Base-by-base conservation (phyloP, 2,797 vertebrate genomes). In the Enteromius mattozi region DNA sequence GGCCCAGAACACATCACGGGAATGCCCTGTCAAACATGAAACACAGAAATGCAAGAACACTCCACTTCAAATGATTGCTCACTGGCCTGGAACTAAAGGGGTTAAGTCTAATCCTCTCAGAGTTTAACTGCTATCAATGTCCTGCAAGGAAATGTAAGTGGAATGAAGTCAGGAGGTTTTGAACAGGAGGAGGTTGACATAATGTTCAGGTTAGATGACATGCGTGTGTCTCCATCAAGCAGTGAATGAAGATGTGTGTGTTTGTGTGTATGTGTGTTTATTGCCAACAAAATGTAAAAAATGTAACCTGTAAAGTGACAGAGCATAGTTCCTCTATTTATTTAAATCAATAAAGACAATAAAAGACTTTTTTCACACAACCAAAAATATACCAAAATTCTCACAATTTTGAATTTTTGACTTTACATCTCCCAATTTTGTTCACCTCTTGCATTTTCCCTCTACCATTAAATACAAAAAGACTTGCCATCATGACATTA, bases 31-130 rank as follows among this genome's bases (percentile, higher is more conserved):
- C 86, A 54, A 71, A 88, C 86, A 49, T 85, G 70, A 80, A 93
- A 93, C 87, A 92, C 90, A 89, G 84, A 54, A 87, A 92, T 81
- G 79, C 78, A 86, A 89, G 84, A 75, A 86, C 82, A 90, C 89
- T 89, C 83, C 63, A 83, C 91, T 91, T 94, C 89, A 93, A 92
- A 92, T 92, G 86, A 92, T 90, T 77, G 2, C 76, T 69, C 80
- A 72, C 66, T 93, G 93, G 94, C 93, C 93, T 91, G 80, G 85
- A 90, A 92, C 82, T 70, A 87, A 90, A 83, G 90, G 89, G 92
- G 84, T 88, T 82, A 88, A 89, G 91, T 92, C 94, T 93, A 92
- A 93, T 93, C 91, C 86, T 87, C 89, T 88, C 87, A 89, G 86
- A 82, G 86, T 89, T 89, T 85, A 75, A 79, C 45, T 76, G 87